phyloP scores from a whole-genome alignment of 2,113 vertebrate species.

The Rynchops niger region DNA sequence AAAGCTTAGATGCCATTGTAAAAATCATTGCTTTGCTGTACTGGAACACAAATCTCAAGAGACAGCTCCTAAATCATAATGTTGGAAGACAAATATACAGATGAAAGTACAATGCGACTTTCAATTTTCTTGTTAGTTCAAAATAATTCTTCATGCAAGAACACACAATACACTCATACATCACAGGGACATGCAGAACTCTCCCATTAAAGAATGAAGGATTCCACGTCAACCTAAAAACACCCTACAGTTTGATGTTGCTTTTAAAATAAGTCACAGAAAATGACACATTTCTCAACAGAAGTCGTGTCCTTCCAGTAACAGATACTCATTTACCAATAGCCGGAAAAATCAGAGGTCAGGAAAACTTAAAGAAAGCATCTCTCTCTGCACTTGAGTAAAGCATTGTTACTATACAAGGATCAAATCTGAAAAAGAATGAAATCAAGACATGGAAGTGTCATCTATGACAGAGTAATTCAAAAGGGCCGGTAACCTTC shows the following conservation, averaged over 20 bases:
- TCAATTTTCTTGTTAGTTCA: not conserved
- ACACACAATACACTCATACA: not conserved
- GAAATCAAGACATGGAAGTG: not conserved
- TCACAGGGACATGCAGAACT: not conserved
- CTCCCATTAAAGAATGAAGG: not conserved
- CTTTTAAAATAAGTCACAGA: not conserved
- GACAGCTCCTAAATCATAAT: not conserved
- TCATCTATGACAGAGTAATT: not conserved
- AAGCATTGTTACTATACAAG: not conserved
- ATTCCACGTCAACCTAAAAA: not conserved
- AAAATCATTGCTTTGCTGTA: not conserved
- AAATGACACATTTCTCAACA: not conserved
- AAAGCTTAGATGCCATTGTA: not conserved
- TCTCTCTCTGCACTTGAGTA: not conserved
- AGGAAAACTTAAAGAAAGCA: not conserved
- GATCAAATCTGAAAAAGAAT: not conserved
- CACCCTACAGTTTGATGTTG: not conserved
- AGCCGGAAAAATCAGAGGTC: not conserved
- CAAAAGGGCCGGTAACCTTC: not conserved
- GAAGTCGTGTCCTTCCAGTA: not conserved
- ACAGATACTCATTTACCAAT: not conserved
- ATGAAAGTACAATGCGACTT: not conserved
- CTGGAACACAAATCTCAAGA: not conserved
- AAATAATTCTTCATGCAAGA: not conserved
- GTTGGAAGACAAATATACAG: not conserved